Conservation (phyloP, 2,797 vertebrate species). For the Gambusia yucatana region DNA sequence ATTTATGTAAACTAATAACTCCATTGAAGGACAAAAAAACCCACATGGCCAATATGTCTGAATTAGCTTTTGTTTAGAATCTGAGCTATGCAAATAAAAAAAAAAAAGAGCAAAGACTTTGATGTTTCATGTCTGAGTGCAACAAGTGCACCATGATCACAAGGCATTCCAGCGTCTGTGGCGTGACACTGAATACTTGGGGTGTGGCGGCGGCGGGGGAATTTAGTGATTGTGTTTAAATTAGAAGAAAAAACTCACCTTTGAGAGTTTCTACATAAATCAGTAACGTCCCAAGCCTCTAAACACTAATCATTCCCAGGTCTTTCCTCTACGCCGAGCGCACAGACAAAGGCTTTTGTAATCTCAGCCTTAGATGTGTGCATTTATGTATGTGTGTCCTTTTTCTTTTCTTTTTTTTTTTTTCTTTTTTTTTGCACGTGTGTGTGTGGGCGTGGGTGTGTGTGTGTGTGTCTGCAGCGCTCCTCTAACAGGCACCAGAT, state of each 20-base stretch:
- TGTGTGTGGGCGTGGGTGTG: slow-evolving; percentile 43
- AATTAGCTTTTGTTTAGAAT: slow-evolving; percentile 77
- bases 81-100: slow-evolving; percentile 73
- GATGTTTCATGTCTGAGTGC: slow-evolving; percentile 76
- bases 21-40: slow-evolving; percentile 21
- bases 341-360: slow-evolving; percentile 84
- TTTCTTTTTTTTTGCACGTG: slow-evolving; percentile 13
- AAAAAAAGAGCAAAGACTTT: slow-evolving; percentile 49
- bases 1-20: slow-evolving; percentile 72
- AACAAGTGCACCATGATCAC: slow-evolving; percentile 82
- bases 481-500: slow-evolving; percentile 83
- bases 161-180: slow-evolving; percentile 79
- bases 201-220: slow-evolving; percentile 42
- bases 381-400: slow-evolving; percentile 38
- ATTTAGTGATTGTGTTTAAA: slow-evolving; percentile 82
- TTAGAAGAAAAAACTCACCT: slow-evolving; percentile 84
- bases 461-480: slow-evolving; percentile 62
- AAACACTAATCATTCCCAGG: slow-evolving; percentile 85
- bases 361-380: slow-evolving; percentile 79
- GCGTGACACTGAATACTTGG: slow-evolving; percentile 82
- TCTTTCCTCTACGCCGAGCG: slow-evolving; percentile 72
- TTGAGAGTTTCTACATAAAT: slow-evolving; percentile 84
- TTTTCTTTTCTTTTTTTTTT: slow-evolving; percentile 8
- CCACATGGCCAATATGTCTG: slow-evolving; percentile 64
- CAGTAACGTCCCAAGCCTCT: slow-evolving; percentile 82